These are phyloP conservation scores for Cryptocephalus moraei DNA, from an alignment of 2,888 invertebrate genomes.

Conservation along the genomic window DNA sequence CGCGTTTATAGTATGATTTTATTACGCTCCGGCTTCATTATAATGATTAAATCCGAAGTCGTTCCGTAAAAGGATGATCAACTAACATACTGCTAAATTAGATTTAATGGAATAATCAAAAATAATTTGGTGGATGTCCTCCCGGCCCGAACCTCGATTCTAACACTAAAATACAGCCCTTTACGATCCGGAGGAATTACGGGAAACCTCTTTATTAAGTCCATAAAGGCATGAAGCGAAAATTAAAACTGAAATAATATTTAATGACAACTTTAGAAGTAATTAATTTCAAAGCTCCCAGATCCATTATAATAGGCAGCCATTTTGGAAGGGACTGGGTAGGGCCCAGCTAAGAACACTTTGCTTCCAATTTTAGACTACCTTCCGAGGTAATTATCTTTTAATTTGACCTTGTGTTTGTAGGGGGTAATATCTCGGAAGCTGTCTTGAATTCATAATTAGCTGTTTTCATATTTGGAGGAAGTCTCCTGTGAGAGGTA, in stretches of 20 bases:
- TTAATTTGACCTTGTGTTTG: constrained; percentile 7
- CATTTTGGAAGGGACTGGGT: not conserved
- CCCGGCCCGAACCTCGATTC: no score
- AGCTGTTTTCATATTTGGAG: constrained; percentile 1
- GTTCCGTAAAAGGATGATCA: no score
- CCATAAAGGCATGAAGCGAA: constrained; percentile 5
- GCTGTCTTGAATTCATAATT: constrained; percentile 4
- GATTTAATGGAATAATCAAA: not conserved
- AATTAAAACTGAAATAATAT: constrained; percentile 10
- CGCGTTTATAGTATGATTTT: no score
- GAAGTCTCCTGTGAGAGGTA: no score
- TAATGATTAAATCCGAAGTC: no score
- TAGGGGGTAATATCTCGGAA: constrained; percentile 5
- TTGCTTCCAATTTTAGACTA: not conserved
- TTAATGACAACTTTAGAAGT: constrained; percentile 7
- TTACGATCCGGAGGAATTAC: constrained; percentile 3
- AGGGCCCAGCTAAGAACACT: not conserved
- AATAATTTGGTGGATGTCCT: not conserved
- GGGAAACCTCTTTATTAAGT: constrained; percentile 3
- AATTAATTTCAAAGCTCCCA: constrained; percentile 5
- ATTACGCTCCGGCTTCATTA: no score
- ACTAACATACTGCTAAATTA: constrained; percentile 1
- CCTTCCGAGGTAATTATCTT: constrained; percentile 4
- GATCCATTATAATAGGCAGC: constrained; percentile 4
- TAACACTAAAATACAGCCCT: not conserved